A percentile compares a stretch with the other conserved stretches of the same genome.
phyloP scores from a whole-genome alignment of 2,113 vertebrate genomes.

The Urocolius indicus region DNA sequence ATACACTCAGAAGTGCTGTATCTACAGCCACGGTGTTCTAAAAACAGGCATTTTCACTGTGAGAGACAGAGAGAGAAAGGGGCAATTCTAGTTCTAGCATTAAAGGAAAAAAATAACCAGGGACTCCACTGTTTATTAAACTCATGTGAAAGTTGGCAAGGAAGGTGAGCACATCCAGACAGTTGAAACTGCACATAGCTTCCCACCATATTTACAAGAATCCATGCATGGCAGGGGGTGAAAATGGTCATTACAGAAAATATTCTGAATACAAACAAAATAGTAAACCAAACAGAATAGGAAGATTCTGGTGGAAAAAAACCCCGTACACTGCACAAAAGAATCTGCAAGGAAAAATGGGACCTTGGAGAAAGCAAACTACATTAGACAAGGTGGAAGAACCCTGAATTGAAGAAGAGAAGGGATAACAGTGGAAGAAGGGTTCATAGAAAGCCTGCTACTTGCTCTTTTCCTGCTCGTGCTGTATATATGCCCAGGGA shows the following conservation, averaged over 20 bases:
- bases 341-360: background rate
- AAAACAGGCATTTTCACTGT: background rate
- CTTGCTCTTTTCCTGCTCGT: background rate
- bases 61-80: background rate
- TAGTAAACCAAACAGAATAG: background rate
- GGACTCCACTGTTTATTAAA: background rate
- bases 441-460: background rate
- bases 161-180: background rate
- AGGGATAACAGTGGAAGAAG: background rate
- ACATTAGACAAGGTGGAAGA: background rate
- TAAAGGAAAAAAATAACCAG: background rate
- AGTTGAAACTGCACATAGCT: background rate
- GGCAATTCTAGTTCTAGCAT: background rate
- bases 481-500: background rate
- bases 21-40: background rate
- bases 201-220: background rate
- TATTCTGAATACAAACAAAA: background rate
- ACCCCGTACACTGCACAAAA: background rate
- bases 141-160: background rate
- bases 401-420: background rate
- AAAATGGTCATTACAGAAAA: background rate
- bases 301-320: background rate
- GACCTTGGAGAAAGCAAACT: background rate
- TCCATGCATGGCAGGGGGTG: background rate
- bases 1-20: background rate